These are phyloP conservation scores for Ochropleura leucogaster DNA, from an alignment of 2,888 invertebrate genomes.

Conservation along the genomic window DNA sequence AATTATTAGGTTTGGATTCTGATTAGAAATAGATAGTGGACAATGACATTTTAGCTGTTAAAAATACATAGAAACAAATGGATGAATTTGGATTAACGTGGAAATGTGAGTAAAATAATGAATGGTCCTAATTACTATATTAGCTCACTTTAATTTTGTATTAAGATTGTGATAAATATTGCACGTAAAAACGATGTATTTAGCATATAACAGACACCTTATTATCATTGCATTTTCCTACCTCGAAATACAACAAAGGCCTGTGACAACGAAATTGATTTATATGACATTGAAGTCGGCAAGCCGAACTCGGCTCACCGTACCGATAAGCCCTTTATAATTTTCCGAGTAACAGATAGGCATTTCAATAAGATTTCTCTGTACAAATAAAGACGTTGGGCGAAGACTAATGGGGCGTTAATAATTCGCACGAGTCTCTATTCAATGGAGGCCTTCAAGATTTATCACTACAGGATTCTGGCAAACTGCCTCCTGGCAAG, in stretches of 20 bases:
- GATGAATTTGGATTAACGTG: neutral
- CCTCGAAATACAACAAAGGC: slow-evolving; percentile 62
- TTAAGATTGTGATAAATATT: neutral
- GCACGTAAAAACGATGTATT: slow-evolving; percentile 10
- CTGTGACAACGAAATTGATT: slow-evolving; percentile 71
- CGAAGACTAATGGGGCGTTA: slow-evolving; percentile 88
- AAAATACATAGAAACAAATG: neutral
- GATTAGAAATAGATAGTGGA: no score
- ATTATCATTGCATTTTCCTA: slow-evolving; percentile 55
- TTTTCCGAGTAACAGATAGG: slow-evolving; percentile 73
- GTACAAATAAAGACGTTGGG: slow-evolving; percentile 87
- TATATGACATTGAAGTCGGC: slow-evolving; percentile 61
- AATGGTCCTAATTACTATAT: no score
- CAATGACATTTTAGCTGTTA: neutral
- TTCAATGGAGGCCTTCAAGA: slow-evolving; percentile 86
- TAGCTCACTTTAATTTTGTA: no score
- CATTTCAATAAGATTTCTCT: slow-evolving; percentile 78
- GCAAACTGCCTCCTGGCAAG: slow-evolving; percentile 88
- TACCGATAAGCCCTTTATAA: slow-evolving; percentile 76
- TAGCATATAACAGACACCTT: slow-evolving; percentile 8
- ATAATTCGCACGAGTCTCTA: slow-evolving; percentile 87
- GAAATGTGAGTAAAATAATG: neutral
- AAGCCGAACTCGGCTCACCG: slow-evolving; percentile 61
- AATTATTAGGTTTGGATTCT: neutral
- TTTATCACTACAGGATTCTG: slow-evolving; percentile 88